A percentile compares a stretch with the other conserved stretches of the same genome.
phyloP scores from a whole-genome alignment of 2,113 vertebrate genomes.

The Vidua chalybeata region DNA sequence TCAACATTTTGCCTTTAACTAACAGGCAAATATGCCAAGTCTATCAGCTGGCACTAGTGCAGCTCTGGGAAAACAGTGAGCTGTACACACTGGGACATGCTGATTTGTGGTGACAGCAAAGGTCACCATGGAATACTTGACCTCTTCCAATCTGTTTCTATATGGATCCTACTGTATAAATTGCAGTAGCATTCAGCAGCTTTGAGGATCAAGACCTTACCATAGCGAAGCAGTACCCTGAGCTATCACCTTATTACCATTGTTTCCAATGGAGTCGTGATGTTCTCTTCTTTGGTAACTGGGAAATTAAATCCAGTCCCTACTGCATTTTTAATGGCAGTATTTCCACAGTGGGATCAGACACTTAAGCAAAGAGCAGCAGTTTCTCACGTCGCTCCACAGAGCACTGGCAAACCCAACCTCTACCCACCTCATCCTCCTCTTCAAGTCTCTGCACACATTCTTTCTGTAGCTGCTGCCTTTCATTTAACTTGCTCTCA shows the following conservation, averaged over 20 bases:
- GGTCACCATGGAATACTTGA: background rate
- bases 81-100: background rate
- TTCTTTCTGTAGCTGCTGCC: background rate
- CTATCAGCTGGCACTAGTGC: background rate
- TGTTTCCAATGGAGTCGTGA: background rate
- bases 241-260: background rate
- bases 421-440: background rate
- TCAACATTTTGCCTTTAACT: background rate
- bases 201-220: background rate
- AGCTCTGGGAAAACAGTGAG: background rate
- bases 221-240: background rate
- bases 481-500: constrained; percentile 11
- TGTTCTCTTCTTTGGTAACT: background rate
- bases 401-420: background rate
- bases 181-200: background rate
- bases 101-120: background rate
- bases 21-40: background rate
- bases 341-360: background rate
- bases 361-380: background rate
- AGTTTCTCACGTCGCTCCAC: background rate
- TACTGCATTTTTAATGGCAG: background rate
- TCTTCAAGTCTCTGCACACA: background rate
- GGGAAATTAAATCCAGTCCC: background rate
- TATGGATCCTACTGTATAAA: background rate
- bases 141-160: background rate